Evolutionary conservation across 2,797 vertebrate genomes (phyloP).

Genomic region (Micromesistius poutassou): DNA sequence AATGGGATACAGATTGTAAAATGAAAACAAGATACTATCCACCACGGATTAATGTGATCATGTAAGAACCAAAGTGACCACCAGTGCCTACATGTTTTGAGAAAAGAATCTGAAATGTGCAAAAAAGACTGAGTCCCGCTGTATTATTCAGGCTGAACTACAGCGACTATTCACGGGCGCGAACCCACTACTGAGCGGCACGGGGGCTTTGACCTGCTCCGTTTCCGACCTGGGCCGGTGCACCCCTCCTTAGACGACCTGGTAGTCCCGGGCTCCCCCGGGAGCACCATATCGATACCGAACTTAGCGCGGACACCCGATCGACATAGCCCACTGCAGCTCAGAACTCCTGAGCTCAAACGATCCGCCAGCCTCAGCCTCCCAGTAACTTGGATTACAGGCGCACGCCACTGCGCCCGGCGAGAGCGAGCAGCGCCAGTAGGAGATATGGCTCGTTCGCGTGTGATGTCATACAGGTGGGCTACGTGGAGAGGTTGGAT

Average conservation of each 20-base stretch:
- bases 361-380: conserved; percentile 53
- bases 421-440: neutral
- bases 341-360: conserved; percentile 57
- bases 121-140: conserved; percentile 31
- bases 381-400: conserved; percentile 53
- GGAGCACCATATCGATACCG: conserved; percentile 10
- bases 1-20: too few species aligned
- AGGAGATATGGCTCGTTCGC: neutral
- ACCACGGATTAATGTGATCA: too few species aligned
- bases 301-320: conserved; percentile 54
- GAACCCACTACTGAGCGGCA: conserved; percentile 42
- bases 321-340: conserved; percentile 55
- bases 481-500: too few species aligned
- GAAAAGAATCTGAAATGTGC: too few species aligned
- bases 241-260: conserved; percentile 28
- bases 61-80: too few species aligned
- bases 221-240: conserved; percentile 35
- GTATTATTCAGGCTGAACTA: conserved; percentile 21
- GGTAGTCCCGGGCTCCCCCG: conserved; percentile 24
- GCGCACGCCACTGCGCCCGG: conserved; percentile 11
- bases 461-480: neutral
- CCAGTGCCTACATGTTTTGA: too few species aligned
- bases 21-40: too few species aligned
- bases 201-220: conserved; percentile 47
- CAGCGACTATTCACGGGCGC: conserved; percentile 40